Conservation (phyloP, 1,140 invertebrate species). For the Pogonognathellus flavescens region DNA sequence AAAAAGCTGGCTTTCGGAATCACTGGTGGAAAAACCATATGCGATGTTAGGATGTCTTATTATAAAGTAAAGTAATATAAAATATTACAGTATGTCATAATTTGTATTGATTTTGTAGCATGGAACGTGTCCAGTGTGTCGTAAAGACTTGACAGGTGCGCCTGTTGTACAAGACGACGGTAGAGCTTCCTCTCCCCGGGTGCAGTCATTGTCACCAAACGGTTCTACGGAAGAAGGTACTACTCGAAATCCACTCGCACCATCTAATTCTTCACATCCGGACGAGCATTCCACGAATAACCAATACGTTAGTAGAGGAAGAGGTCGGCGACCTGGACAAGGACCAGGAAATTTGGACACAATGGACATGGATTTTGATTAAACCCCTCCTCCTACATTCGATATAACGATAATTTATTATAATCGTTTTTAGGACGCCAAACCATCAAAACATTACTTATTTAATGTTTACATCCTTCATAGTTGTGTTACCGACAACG, state of each 20-base stretch:
- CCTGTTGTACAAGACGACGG: slow-evolving; percentile 12
- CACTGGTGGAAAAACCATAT: too few relatives aligned
- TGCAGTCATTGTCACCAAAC: neutral
- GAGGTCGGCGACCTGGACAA: neutral
- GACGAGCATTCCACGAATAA: neutral
- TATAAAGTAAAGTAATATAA: too few relatives aligned
- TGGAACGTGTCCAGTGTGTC: slow-evolving; percentile 95
- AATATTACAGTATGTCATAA: too few relatives aligned
- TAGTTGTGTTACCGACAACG: too few relatives aligned
- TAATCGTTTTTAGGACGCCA: too few relatives aligned
- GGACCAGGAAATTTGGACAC: slow-evolving; percentile 28
- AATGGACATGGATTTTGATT: slow-evolving; percentile 53
- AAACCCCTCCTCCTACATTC: neutral
- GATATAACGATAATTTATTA: too few relatives aligned
- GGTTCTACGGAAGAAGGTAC: neutral
- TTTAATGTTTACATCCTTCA: too few relatives aligned
- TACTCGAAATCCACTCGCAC: slow-evolving; percentile 41
- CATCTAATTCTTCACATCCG: slow-evolving; percentile 8
- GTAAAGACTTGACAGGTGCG: slow-evolving; percentile 66
- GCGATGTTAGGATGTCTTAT: too few relatives aligned
- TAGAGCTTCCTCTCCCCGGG: slow-evolving; percentile 26
- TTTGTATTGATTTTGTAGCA: slow-evolving; percentile 82
- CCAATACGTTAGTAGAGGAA: slow-evolving; percentile 17
- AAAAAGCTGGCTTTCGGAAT: too few relatives aligned
- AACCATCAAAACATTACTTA: too few relatives aligned